Conservation (phyloP, 2,888 invertebrate species). For the Drosophila peninsularis region DNA sequence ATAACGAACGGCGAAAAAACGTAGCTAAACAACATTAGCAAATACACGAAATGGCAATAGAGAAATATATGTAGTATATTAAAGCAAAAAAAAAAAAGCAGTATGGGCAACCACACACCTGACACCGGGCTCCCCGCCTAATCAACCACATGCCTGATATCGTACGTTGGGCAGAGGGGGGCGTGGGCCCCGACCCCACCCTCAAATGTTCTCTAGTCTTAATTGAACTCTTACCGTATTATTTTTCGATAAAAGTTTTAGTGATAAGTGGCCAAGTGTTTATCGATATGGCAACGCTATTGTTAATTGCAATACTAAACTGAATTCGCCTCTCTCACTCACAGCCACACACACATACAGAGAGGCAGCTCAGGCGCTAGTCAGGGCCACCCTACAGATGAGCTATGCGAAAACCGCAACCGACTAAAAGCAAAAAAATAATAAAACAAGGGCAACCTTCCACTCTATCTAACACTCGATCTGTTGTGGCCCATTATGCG, state of each 20-base stretch:
- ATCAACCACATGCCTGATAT: slow-evolving; percentile 11
- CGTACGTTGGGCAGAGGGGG: slow-evolving; percentile 2
- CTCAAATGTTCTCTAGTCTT: slow-evolving; percentile 18
- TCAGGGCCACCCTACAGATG: slow-evolving; percentile 49
- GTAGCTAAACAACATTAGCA: slow-evolving; percentile 21
- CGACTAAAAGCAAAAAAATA: slow-evolving; percentile 25
- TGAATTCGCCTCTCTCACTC: slow-evolving; percentile 1
- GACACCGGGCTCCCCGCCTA: background rate
- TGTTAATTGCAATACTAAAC: slow-evolving; percentile 20
- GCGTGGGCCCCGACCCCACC: background rate
- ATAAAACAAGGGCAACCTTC: slow-evolving; percentile 38
- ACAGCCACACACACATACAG: slow-evolving; percentile 9
- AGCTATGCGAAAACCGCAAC: slow-evolving; percentile 31
- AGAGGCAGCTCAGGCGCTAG: slow-evolving; percentile 23
- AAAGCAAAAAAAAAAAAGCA: background rate
- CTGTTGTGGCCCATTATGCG: slow-evolving; percentile 2
- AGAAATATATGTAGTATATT: background rate
- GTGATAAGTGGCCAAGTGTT: slow-evolving; percentile 40
- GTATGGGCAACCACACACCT: background rate
- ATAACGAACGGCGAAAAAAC: slow-evolving; percentile 18
- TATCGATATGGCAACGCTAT: slow-evolving; percentile 44
- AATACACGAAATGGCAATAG: slow-evolving; percentile 20
- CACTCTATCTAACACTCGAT: slow-evolving; percentile 30
- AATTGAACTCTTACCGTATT: slow-evolving; percentile 54
- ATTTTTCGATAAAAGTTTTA: slow-evolving; percentile 46